Conservation (phyloP, 2,113 vertebrate genomes). For the Cervus canadensis region DNA sequence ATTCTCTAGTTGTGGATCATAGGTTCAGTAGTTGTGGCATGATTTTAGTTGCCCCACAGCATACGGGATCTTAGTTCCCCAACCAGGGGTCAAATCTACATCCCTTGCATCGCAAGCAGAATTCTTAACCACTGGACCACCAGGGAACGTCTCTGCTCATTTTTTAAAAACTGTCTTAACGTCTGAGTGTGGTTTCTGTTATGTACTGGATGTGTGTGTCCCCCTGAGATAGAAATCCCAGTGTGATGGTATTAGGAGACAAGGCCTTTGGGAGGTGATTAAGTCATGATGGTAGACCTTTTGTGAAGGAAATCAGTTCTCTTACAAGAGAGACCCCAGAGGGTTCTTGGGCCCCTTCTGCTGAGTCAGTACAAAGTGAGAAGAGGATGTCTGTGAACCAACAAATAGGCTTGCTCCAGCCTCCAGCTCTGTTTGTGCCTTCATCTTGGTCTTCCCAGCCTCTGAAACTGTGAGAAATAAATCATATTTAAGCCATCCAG, state of each 20-base stretch:
- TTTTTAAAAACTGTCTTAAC: background rate
- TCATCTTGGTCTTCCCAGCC: background rate
- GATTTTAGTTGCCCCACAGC: background rate
- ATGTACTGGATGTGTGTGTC: background rate
- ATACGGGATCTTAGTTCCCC: background rate
- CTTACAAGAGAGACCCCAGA: background rate
- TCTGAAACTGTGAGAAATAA: background rate
- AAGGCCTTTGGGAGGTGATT: background rate
- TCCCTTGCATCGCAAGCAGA: background rate
- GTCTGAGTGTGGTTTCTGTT: background rate
- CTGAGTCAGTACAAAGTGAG: background rate
- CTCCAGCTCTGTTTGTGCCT: background rate
- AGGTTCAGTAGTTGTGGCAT: background rate
- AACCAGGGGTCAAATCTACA: background rate
- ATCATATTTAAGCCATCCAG: background rate
- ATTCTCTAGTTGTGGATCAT: background rate
- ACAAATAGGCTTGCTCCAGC: background rate
- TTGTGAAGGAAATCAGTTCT: background rate
- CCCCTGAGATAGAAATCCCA: background rate
- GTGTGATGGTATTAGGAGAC: background rate
- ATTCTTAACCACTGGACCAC: background rate
- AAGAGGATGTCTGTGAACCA: background rate
- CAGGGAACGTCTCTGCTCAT: background rate
- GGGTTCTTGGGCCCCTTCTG: background rate
- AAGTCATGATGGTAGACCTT: background rate